phyloP scores from a whole-genome alignment of 2,797 vertebrate species.

The Kryptopterus vitreolus region DNA sequence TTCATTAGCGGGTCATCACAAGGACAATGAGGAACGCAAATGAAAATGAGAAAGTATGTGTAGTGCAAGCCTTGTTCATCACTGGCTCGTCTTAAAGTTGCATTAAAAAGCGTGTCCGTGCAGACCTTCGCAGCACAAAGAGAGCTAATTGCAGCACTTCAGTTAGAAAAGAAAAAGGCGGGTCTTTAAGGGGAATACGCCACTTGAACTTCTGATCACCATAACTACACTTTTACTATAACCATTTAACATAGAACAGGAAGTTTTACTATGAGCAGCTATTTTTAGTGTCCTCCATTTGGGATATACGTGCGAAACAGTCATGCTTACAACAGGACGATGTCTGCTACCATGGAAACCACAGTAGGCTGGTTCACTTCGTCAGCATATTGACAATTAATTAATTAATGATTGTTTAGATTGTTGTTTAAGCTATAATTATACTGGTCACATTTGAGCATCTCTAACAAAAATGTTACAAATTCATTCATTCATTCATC shows the following conservation, averaged over 20 bases:
- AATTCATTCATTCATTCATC: too few species aligned
- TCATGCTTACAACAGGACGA: too few species aligned
- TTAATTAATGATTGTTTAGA: too few species aligned
- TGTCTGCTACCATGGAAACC: too few species aligned
- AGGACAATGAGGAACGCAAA: conserved; percentile 26
- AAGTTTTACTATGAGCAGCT: too few species aligned
- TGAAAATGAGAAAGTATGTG: neutral
- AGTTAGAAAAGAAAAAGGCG: neutral
- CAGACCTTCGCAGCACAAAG: neutral
- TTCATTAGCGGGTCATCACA: conserved; percentile 33
- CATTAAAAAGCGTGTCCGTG: neutral
- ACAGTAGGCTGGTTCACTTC: too few species aligned
- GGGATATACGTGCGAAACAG: too few species aligned
- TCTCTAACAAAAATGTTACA: too few species aligned
- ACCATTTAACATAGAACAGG: neutral
- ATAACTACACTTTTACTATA: neutral
- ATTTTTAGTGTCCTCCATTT: too few species aligned
- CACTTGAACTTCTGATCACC: neutral
- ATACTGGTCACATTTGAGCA: too few species aligned
- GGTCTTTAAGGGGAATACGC: neutral
- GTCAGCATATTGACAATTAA: too few species aligned
- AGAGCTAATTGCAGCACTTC: neutral
- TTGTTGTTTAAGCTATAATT: too few species aligned
- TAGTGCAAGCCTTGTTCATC: neutral
- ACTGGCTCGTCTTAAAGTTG: neutral